Base-by-base conservation (phyloP, 2,113 vertebrate species). In the Caretta caretta region DNA sequence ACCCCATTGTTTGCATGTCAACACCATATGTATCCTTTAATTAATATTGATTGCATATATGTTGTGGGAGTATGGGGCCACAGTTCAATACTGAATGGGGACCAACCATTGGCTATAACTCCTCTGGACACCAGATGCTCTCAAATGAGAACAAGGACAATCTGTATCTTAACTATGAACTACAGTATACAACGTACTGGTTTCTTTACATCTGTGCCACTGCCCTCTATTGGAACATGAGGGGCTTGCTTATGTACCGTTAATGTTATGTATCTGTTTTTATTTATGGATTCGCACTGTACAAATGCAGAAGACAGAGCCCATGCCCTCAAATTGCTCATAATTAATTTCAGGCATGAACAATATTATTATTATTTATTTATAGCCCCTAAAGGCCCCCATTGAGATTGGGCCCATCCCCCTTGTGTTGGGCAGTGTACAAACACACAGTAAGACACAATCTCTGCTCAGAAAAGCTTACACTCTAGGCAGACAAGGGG, bases 401-500 rank as follows among this genome's bases (percentile, higher is more conserved):
- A 0, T 69, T 90, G 42, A 87, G 42, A 59, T 11, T 72, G 65
- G 35, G 8, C 31, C 35, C 35, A 8, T n/a, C 14, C 35, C 16
- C 83, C 31, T 2, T 83, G 69, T 90, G 75, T 13, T 46, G 4
- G 65, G 11, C 69, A 79, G 1, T 75, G 65, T 72, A 48, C 5
- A 86, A 94, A 86, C 31, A 82, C 3, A 69, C 1, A 48, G 3
- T 62, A 86, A 76, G 91, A 82, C 4, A 20, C 11, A 90, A 72
- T 89, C 75, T 48, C 42, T 78, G 24, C 92, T 92, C 51, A 86
- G 29, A 53, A 90, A 88, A 94, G 9, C 8, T 13, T 17, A 3
- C 49, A 80, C 13, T 80, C 93, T 89, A 83, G 90, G 48, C 86
- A 29, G 92, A 92, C n/a, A 83, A 25, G 49, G 69, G 86, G 90